Evolutionary conservation across 2,888 invertebrate species (phyloP).

Genomic region (Agelastica alni): DNA sequence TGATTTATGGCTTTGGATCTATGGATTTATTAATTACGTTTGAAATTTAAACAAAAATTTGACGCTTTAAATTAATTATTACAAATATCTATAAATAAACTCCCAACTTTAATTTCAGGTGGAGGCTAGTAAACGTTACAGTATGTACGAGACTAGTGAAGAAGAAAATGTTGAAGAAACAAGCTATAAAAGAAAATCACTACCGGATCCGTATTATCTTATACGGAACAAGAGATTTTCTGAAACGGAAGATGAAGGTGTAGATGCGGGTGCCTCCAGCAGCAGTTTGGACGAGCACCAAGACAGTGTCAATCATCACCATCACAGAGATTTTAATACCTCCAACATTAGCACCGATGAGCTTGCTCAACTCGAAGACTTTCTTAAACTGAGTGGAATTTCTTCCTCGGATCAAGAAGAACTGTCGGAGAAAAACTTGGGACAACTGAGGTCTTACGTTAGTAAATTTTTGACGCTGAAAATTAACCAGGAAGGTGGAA

Average conservation of each 20-base stretch:
- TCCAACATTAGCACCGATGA: conserved; percentile 63
- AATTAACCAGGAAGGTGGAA: conserved; percentile 69
- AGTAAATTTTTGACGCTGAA: conserved; percentile 72
- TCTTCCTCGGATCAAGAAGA: conserved; percentile 70
- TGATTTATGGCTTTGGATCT: too few relatives aligned
- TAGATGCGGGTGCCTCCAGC: conserved; percentile 60
- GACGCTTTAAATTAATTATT: too few relatives aligned
- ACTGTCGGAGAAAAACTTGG: conserved; percentile 68
- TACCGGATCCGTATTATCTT: conserved; percentile 69
- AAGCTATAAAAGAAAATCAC: conserved; percentile 70
- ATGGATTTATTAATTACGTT: too few relatives aligned
- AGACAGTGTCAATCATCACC: conserved; percentile 45
- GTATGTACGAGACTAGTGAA: conserved; percentile 74
- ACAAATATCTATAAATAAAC: too few relatives aligned
- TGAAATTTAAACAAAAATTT: too few relatives aligned
- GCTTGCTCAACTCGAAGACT: conserved; percentile 71
- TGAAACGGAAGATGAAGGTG: conserved; percentile 65
- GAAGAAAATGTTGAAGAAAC: conserved; percentile 59
- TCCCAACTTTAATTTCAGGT: conserved; percentile 7
- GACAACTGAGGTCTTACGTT: conserved; percentile 72
- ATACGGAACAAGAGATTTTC: conserved; percentile 48
- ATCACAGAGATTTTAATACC: conserved; percentile 44
- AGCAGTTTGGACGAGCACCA: conserved; percentile 64
- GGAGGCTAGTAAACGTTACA: conserved; percentile 60
- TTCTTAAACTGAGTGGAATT: conserved; percentile 71